phyloP scores from a whole-genome alignment of 2,888 invertebrate genomes.

The Nasonovia ribisnigri region DNA sequence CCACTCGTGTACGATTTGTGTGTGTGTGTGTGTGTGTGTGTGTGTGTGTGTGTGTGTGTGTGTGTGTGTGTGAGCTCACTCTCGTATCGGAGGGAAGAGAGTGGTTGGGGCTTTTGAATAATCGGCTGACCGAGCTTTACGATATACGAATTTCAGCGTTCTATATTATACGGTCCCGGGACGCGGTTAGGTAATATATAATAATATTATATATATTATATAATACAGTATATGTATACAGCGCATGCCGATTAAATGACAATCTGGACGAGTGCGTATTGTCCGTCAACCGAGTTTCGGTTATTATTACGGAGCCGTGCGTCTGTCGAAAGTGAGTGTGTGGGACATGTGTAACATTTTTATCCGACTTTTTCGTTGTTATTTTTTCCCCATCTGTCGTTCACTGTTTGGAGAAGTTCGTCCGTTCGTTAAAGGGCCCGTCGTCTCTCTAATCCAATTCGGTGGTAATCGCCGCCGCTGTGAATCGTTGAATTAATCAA shows the following conservation, averaged over 20 bases:
- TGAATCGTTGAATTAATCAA: not conserved
- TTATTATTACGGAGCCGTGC: not conserved
- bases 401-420: not conserved
- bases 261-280: constrained; percentile 28
- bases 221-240: not conserved
- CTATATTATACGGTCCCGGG: not conserved
- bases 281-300: not conserved
- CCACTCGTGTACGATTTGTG: not conserved
- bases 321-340: not conserved
- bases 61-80: no score
- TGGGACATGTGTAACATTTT: not conserved
- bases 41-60: not conserved
- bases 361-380: not conserved
- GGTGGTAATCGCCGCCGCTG: not conserved
- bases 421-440: not conserved
- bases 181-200: not conserved
- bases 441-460: not conserved
- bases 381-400: not conserved
- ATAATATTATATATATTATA: not conserved
- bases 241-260: constrained; percentile 34
- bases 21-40: not conserved
- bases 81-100: not conserved
- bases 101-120: constrained; percentile 26
- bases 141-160: not conserved
- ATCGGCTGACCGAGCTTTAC: constrained; percentile 50